Base-by-base conservation (phyloP, 2,888 invertebrate genomes). In the Cheiracanthium punctorium region DNA sequence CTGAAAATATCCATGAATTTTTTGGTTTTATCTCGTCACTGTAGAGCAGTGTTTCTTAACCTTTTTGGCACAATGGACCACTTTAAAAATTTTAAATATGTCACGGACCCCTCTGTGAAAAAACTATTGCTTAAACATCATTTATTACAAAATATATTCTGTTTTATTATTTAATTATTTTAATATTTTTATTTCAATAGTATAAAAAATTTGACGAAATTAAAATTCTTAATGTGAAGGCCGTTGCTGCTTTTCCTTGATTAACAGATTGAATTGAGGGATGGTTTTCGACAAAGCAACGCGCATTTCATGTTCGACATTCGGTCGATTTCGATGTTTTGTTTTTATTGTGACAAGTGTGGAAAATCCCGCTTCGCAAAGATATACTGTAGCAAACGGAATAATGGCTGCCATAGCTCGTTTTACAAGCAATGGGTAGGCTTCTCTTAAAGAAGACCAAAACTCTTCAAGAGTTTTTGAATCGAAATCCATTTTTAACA, bases 41-140 rank as follows among this genome's bases (percentile, higher is more conserved):
- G n/a, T n/a, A n/a, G n/a, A n/a, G n/a, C 75, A 75, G 64, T 65
- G 76, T 76, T 77, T 77, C 29, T 77, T 77, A 77, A 77, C 77
- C 77, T 77, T 77, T 77, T 77, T 77, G 77, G 77, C 67, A 77
- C 77, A 77, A 77, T 77, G 77, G 69, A 77, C 77, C 77, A 67
- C 69, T 77, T 77, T 77, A 69, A 77, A 77, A 77, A 69, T 76
- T 76, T 76, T 76, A 76, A 76, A 76, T 76, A 76, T 76, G 76
- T 76, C 76, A 65, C 65, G 76, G 76, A 65, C 76, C 76, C 65
- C 76, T 76, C 76, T 65, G 76, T 76, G 76, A 76, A 76, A 76
- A 76, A 76, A 65, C 65, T 69, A 74, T 58, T 74, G 20, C 64
- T 64, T 64, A 64, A 64, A 64, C 64, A 64, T 64, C 64, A 64